phyloP scores from a whole-genome alignment of 2,113 vertebrate genomes.

The Candoia aspera region DNA sequence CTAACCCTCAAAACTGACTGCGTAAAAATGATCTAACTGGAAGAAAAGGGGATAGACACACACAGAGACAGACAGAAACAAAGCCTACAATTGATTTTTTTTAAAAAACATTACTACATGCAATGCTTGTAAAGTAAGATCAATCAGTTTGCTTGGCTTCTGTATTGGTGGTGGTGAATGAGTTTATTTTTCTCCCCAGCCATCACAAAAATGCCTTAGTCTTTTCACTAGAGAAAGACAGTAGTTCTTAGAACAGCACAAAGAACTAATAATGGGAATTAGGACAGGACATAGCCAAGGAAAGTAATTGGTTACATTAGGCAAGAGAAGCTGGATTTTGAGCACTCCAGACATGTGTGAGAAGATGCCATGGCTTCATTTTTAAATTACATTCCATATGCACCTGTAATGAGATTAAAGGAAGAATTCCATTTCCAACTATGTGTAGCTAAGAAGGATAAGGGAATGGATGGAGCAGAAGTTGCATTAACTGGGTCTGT shows the following conservation, averaged over 20 bases:
- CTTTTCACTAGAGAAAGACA: no score
- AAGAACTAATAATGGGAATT: no score
- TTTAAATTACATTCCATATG: background rate
- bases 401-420: background rate
- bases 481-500: background rate
- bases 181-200: no score
- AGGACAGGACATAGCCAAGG: no score
- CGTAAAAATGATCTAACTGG: no score
- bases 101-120: background rate
- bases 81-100: no score
- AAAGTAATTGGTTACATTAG: background rate
- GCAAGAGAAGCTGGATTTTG: background rate
- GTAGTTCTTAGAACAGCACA: no score
- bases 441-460: background rate
- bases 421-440: background rate
- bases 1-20: no score
- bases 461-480: no score
- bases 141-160: background rate
- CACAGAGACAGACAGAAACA: background rate
- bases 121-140: background rate
- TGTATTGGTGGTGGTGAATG: background rate
- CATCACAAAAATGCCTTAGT: no score
- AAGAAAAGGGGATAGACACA: background rate
- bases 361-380: background rate
- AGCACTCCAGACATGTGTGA: background rate